Evolutionary conservation across 2,888 invertebrate species (phyloP).

Genomic region (Pelosia muscerda): DNA sequence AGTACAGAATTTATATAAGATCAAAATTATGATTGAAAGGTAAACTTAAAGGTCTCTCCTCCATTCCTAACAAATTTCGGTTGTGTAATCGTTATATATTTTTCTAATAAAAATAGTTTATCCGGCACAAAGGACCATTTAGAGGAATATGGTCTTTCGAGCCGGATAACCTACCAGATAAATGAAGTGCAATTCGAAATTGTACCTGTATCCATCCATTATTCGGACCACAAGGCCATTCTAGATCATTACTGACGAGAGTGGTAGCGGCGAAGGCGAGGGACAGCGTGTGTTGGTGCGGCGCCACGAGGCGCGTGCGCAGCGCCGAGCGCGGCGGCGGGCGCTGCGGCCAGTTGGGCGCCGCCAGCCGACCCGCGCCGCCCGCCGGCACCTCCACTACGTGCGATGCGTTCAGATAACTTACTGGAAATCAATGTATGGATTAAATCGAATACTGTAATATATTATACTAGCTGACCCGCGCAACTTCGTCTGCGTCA

Average conservation of each 20-base stretch:
- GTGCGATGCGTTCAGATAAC: constrained; percentile 71
- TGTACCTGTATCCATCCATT: constrained; percentile 85
- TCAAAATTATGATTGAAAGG: neutral
- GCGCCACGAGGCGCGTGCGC: constrained; percentile 69
- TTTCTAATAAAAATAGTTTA: neutral
- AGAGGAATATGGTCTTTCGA: neutral
- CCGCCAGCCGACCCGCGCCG: constrained; percentile 65
- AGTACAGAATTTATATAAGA: neutral
- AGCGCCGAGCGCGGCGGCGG: constrained; percentile 64
- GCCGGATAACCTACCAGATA: neutral
- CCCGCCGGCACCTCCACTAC: constrained; percentile 62
- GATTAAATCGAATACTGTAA: neutral
- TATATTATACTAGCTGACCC: too few relatives aligned
- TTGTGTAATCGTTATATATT: neutral
- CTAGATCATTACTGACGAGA: constrained; percentile 47
- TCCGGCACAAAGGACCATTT: neutral
- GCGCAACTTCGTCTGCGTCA: too few relatives aligned
- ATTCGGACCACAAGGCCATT: constrained; percentile 76
- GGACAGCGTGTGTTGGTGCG: constrained; percentile 72
- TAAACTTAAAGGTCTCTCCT: too few relatives aligned
- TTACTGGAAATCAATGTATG: constrained; percentile 57
- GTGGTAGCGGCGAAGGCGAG: constrained; percentile 63
- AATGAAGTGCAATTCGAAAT: neutral
- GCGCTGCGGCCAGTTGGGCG: constrained; percentile 75
- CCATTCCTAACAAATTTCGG: too few relatives aligned